Evolutionary conservation across 2,888 invertebrate species (phyloP).

Genomic region (Oegoconia quadripuncta): DNA sequence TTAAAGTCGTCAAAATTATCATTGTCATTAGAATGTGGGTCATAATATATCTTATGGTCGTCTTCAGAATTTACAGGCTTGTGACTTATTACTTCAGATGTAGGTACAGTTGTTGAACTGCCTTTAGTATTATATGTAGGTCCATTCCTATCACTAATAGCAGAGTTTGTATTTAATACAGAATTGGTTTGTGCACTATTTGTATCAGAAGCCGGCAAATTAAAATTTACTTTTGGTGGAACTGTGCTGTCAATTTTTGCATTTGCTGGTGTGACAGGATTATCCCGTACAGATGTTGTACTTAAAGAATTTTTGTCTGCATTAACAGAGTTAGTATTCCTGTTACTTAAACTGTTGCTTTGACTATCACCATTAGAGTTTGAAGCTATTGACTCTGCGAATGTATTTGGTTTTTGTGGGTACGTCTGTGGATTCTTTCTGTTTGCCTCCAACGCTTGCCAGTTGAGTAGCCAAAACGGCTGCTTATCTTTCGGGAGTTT

Average conservation of each 20-base stretch:
- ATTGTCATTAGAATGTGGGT: too few species aligned
- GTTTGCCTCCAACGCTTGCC: conserved; percentile 81
- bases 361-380: conserved; percentile 2
- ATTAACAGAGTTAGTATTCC: conserved; percentile 2
- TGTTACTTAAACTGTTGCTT: conserved; percentile 11
- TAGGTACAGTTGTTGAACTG: conserved; percentile 5
- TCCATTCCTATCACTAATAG: not conserved
- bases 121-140: conserved; percentile 5
- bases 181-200: not conserved
- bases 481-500: conserved; percentile 82
- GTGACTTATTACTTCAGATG: too few species aligned
- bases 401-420: conserved; percentile 49
- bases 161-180: not conserved
- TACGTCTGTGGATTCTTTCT: conserved; percentile 63
- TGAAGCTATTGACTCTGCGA: conserved; percentile 27
- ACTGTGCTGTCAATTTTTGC: too few species aligned
- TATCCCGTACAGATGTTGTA: not conserved
- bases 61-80: too few species aligned
- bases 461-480: conserved; percentile 87
- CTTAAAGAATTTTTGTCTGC: not conserved
- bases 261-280: too few species aligned
- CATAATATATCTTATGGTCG: too few species aligned
- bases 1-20: too few species aligned
- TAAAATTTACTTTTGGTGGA: too few species aligned
- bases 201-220: not conserved